Base-by-base conservation (phyloP, 2,888 invertebrate genomes). In the Idaea aversata region DNA sequence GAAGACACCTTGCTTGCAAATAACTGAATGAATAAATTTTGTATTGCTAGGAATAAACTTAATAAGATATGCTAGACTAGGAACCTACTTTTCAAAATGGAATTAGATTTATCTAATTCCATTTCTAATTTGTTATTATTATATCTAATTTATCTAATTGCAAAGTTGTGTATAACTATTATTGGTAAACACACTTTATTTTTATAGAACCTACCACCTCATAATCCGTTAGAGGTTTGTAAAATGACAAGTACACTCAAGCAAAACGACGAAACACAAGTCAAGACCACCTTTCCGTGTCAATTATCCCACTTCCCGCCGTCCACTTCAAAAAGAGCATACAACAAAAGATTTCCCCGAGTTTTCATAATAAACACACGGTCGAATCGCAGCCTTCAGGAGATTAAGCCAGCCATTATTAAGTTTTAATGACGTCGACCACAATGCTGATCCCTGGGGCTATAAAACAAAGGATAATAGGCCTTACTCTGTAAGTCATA, bases 351-450 rank as follows among this genome's bases (percentile, higher is more conserved):
- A 72, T 73, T 75, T 74, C 70, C 72, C 73, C 65, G 69, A 70
- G 67, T 75, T 80, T 78, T 75, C 75, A 77, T 72, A 80, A 82
- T 79, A 83, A 83, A 81, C 80, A 82, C 78, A 79, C 79, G 78
- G 77, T 75, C 74, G 74, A 79, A 82, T 78, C 73, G 78, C 75
- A 73, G 80, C 83, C 80, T 77, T 78, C 78, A 75, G 82, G 80
- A 76, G 79, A 85, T 87, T 85, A 80, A 86, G 87, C 84, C 84
- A 83, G 70, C 82, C 84, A 86, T 90, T 90, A 89, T 89, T 87
- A 88, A 88, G 85, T 88, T 90, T 90, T 90, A 90, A 90, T 88
- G 90, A 89, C 86, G 85, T 79, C 79, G 76, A 73, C 83, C 84
- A 84, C 86, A 85, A 85, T 82, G 79, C 78, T 76, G 75, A 70